Conservation (phyloP, 2,797 vertebrate genomes). For the Peromyscus nudipes region DNA sequence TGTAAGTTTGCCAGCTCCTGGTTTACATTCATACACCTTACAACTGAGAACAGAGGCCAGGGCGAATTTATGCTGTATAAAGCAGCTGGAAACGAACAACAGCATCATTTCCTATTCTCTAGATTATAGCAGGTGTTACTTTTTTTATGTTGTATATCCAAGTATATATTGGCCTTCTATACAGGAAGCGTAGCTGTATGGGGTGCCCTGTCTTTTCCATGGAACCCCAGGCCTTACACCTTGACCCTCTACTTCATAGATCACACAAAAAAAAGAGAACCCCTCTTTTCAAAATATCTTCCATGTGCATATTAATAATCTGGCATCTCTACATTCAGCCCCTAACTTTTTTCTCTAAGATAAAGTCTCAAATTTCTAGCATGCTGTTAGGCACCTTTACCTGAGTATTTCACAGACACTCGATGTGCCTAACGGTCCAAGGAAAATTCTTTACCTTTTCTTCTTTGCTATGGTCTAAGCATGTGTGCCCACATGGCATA, state of each 20-base stretch:
- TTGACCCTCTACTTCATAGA: not conserved
- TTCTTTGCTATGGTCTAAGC: not conserved
- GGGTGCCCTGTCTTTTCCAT: not conserved
- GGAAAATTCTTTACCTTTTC: not conserved
- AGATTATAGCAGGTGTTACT: not conserved
- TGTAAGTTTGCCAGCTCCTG: not conserved
- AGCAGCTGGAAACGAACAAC: not conserved
- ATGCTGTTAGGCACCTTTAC: not conserved
- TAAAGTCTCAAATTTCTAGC: constrained; percentile 24
- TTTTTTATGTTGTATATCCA: not conserved
- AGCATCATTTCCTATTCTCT: not conserved
- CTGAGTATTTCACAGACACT: not conserved
- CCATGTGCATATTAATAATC: not conserved
- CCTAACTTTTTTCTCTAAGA: not conserved
- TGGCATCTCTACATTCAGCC: not conserved
- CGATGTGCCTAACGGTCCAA: not conserved
- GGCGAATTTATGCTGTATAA: not conserved
- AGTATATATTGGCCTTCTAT: not conserved
- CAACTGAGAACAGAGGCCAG: not conserved
- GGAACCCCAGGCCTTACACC: not conserved
- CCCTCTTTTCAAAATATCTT: not conserved
- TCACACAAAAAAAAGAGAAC: not conserved
- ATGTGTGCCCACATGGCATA: not conserved
- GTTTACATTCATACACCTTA: not conserved
- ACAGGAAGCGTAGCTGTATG: not conserved